These are phyloP conservation scores for Hephaestus fuliginosus DNA, from an alignment of 2,797 vertebrate genomes.

Conservation along the genomic window DNA sequence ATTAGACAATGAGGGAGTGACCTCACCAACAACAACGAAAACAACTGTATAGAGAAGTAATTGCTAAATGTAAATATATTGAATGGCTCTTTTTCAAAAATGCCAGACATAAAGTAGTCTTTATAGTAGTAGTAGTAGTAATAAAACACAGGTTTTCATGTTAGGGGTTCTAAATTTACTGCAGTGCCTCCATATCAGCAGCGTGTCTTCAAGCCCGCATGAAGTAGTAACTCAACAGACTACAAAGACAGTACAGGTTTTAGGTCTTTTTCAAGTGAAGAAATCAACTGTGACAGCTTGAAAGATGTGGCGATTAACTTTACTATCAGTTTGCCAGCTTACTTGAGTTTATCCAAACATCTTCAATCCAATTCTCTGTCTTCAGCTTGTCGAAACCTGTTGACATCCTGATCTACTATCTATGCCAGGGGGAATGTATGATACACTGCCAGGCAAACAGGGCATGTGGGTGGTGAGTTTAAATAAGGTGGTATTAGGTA, in stretches of 20 bases:
- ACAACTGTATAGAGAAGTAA: background rate
- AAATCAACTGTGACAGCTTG: conserved; percentile 9
- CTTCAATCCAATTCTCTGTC: conserved; percentile 40
- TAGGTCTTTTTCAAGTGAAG: background rate
- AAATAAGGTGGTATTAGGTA: conserved; percentile 46
- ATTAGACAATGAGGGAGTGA: background rate
- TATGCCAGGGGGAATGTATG: conserved; percentile 41
- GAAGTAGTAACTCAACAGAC: background rate
- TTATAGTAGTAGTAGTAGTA: too few relatives aligned
- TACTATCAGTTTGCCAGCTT: conserved; percentile 29
- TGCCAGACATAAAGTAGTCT: background rate
- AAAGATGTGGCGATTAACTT: conserved; percentile 34
- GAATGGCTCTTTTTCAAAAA: background rate
- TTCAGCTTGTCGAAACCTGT: conserved; percentile 69
- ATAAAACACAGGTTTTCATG: background rate
- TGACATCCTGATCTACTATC: conserved; percentile 53
- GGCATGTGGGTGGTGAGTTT: conserved; percentile 59
- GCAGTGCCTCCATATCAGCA: background rate
- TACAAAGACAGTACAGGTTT: background rate
- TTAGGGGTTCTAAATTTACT: background rate
- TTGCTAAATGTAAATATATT: background rate
- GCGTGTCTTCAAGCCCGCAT: background rate
- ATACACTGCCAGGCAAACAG: conserved; percentile 56
- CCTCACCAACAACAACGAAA: background rate
- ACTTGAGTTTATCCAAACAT: conserved; percentile 47